Percentiles rank a stretch among this genome's conserved stretches.
These are phyloP conservation scores for Mesochorus sp. DNA, from an alignment of 2,888 invertebrate species.

Conservation along the genomic window DNA sequence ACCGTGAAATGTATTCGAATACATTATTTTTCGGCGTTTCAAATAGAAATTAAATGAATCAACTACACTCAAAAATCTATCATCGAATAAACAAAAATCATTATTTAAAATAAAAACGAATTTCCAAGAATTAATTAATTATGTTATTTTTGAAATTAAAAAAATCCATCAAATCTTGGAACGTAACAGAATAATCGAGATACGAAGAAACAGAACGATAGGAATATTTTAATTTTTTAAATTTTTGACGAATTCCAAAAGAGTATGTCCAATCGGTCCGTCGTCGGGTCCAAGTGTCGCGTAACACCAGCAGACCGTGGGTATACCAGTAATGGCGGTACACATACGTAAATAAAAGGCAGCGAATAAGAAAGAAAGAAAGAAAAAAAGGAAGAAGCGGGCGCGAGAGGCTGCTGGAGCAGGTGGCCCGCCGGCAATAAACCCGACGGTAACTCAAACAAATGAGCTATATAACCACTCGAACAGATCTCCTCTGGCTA, in stretches of 20 bases:
- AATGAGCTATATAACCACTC: conserved; percentile 63
- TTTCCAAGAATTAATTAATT: no score
- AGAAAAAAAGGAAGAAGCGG: conserved; percentile 22
- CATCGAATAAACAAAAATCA: no score
- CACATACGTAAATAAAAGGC: conserved; percentile 20
- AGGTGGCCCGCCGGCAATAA: conserved; percentile 59
- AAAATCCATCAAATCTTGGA: no score
- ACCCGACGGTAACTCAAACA: conserved; percentile 66
- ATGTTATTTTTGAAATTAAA: no score
- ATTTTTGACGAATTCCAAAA: neutral
- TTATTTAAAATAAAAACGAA: no score
- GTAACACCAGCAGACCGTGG: conserved; percentile 26
- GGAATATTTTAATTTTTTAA: no score
- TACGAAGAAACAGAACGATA: conserved; percentile 4
- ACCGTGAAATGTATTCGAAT: no score
- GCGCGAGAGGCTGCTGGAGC: conserved; percentile 33
- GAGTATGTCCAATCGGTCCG: conserved; percentile 20
- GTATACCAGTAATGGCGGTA: conserved; percentile 7
- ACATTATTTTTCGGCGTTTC: no score
- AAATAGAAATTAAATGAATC: no score
- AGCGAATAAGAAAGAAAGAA: conserved; percentile 13
- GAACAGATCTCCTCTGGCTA: conserved; percentile 52
- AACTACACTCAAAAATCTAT: no score
- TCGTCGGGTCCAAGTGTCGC: conserved; percentile 11
- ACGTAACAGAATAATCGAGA: conserved; percentile 5